Conservation (phyloP, 2,888 invertebrate genomes). For the Troides aeacus region DNA sequence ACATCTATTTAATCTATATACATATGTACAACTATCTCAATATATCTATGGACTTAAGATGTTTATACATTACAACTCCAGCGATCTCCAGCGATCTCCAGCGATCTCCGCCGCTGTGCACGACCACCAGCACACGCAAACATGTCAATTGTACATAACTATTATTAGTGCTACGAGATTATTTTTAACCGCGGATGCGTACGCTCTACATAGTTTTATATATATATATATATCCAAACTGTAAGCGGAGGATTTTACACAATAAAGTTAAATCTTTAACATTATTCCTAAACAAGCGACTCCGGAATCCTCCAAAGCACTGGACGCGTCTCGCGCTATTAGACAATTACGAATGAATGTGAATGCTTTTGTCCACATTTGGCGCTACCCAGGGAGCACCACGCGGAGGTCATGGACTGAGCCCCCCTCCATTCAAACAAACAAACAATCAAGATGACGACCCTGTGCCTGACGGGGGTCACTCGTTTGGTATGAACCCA, state of each 20-base stretch:
- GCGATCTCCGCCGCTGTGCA: no score
- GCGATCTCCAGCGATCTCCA: no score
- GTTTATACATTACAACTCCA: no score
- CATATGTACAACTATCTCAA: conserved; percentile 66
- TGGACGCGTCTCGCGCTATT: no score
- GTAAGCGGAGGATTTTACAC: no score
- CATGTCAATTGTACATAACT: conserved; percentile 1
- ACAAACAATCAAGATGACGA: conserved; percentile 34
- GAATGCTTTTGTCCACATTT: conserved; percentile 69
- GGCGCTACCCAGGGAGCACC: conserved; percentile 79
- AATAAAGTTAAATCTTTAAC: no score
- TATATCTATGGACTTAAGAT: conserved; percentile 29
- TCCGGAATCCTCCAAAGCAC: no score
- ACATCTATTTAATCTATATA: conserved; percentile 54
- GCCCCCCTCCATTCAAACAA: conserved; percentile 71
- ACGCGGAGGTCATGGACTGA: conserved; percentile 77
- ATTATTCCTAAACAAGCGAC: no score
- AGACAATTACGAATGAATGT: conserved; percentile 44
- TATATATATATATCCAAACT: no score
- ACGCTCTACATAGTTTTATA: no score
- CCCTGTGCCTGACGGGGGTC: conserved; percentile 14
- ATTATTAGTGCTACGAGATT: neutral
- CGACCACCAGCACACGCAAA: no score
- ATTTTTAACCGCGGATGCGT: no score
- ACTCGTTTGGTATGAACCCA: conserved; percentile 3